Percentiles rank a stretch among this genome's conserved stretches.
phyloP scores from a whole-genome alignment of 2,888 invertebrate species.

The Seira musarum region DNA sequence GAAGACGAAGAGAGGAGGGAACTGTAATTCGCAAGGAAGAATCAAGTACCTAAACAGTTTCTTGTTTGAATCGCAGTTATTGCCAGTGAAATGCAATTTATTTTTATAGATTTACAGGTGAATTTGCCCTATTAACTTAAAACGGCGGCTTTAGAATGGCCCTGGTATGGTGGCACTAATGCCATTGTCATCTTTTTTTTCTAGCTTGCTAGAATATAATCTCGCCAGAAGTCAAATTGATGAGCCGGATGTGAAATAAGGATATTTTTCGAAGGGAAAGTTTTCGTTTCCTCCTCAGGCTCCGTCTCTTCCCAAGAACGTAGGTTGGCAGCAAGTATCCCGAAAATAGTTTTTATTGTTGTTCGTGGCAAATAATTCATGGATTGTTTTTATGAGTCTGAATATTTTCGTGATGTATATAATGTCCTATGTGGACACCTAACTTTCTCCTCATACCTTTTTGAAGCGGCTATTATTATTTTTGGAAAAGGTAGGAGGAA shows the following conservation, averaged over 20 bases:
- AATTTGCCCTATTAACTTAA: neutral
- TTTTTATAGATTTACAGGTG: neutral
- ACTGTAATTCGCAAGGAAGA: no score
- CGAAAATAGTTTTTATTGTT: slow-evolving; percentile 63
- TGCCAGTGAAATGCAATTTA: neutral
- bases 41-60: no score
- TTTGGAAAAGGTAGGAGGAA: slow-evolving; percentile 11
- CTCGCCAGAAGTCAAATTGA: slow-evolving; percentile 18
- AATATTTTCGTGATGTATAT: slow-evolving; percentile 58
- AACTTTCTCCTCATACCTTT: slow-evolving; percentile 3
- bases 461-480: neutral
- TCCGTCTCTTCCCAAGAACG: slow-evolving; percentile 4
- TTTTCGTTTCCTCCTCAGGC: slow-evolving; percentile 11
- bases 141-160: no score
- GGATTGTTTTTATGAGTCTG: slow-evolving; percentile 60
- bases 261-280: neutral
- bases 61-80: neutral
- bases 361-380: slow-evolving; percentile 60
- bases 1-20: neutral
- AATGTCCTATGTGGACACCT: slow-evolving; percentile 55
- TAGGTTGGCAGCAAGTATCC: no score
- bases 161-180: no score
- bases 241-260: slow-evolving; percentile 10
- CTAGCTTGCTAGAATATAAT: neutral
- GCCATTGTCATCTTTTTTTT: neutral